A percentile compares a stretch with the other conserved stretches of the same genome.
These are phyloP conservation scores for Xyliphius kryptos DNA, from an alignment of 2,113 vertebrate species.

Conservation along the genomic window DNA sequence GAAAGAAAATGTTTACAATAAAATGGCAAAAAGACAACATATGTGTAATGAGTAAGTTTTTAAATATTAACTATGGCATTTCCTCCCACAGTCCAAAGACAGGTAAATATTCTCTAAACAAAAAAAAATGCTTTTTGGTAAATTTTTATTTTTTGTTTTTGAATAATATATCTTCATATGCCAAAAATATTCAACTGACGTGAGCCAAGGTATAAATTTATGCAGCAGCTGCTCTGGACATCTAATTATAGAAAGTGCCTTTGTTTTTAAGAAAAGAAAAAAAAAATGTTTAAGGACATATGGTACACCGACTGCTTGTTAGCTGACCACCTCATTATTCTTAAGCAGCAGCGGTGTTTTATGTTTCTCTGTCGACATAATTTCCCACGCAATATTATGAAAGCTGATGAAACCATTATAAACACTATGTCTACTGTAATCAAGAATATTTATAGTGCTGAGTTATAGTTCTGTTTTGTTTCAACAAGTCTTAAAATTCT, in stretches of 20 bases:
- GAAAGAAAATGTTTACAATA: too few species aligned
- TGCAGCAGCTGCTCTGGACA: conserved; percentile 42
- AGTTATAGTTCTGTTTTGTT: background rate
- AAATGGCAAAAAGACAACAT: too few species aligned
- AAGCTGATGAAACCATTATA: background rate
- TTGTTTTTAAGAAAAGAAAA: conserved; percentile 20
- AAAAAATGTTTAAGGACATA: conserved; percentile 10
- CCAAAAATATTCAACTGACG: conserved; percentile 25
- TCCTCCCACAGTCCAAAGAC: too few species aligned
- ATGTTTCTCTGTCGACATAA: background rate
- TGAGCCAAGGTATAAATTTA: conserved; percentile 38
- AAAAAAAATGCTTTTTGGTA: background rate
- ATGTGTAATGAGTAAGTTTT: too few species aligned
- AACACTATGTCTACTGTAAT: background rate
- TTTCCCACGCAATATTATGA: conserved; percentile 8
- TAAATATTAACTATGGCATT: too few species aligned
- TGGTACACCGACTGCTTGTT: conserved; percentile 51
- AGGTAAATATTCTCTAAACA: too few species aligned
- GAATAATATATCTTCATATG: too few species aligned
- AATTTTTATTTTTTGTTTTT: background rate
- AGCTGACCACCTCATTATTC: conserved; percentile 60
- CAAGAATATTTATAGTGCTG: background rate
- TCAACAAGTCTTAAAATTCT: background rate
- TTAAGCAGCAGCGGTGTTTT: conserved; percentile 9
- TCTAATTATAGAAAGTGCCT: conserved; percentile 56